Base-by-base conservation (phyloP, 2,797 vertebrate genomes). In the Zalophus californianus region DNA sequence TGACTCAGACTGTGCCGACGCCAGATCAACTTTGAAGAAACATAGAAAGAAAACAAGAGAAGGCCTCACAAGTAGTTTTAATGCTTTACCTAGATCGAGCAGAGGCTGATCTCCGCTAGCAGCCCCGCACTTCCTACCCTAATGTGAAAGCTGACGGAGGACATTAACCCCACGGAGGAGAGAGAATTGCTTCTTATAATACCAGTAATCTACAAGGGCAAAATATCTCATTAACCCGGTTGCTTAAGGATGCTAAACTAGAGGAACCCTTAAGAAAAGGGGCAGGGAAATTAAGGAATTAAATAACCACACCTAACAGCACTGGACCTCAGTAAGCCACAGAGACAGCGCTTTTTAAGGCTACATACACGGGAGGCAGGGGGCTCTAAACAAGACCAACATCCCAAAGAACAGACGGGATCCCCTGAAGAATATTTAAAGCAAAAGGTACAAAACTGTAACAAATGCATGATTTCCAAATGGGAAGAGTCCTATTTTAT, bases 11-110 rank as follows among this genome's bases (percentile, higher is more conserved):
- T 41, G 13, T 21, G 9, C 3, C 9, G 4, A 8, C 16, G 10
- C 44, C 15, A 38, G 32, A 50, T 13, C 5, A 72, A 32, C 18
- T 56, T 44, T 83, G 56, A 56, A 25, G 21, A 38, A 72, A 73
- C 58, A 50, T 2, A 70, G 73, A 32, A 80, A 50, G 9, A 20
- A 32, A 16, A 25, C 25, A 68, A 41, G 25, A 23, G 9, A 38
- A 32, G 38, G 1, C 4, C 32, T 32, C 9, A 5, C 20, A 1
- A 2, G 23, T n/a, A 62, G 3, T 27, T 38, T 62, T 38, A 32
- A 23, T 16, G 15, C 10, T 64, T 10, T 56, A 0, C 25, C 5
- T 11, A 25, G 41, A 11, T 20, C 1, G 2, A 13, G 0, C 27
- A 66, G 44, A 20, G 38, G 7, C 11, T 11, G 29, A 66, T 23